A percentile compares a stretch with the other conserved stretches of the same genome.
These are phyloP conservation scores for Liasis olivaceus DNA, from an alignment of 2,797 vertebrate genomes.

Conservation along the genomic window DNA sequence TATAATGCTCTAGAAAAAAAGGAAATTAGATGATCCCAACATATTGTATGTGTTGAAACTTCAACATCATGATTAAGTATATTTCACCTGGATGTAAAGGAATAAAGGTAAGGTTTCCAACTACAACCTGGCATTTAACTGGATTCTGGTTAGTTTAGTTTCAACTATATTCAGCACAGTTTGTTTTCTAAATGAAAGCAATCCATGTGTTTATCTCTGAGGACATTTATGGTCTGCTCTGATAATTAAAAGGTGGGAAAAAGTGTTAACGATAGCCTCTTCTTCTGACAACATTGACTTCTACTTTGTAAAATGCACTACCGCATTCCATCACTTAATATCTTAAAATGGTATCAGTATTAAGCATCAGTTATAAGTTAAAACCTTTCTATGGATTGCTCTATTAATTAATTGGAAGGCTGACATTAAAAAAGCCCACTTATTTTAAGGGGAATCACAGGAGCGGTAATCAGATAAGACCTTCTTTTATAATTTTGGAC, in stretches of 20 bases:
- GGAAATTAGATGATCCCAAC: neutral
- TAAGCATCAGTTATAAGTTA: neutral
- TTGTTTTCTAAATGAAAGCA: neutral
- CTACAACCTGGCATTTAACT: neutral
- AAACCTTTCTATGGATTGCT: neutral
- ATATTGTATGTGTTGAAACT: neutral
- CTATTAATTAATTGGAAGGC: neutral
- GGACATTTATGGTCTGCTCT: neutral
- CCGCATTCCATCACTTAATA: neutral
- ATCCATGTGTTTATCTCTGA: neutral
- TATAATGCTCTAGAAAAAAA: neutral
- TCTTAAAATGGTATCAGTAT: neutral
- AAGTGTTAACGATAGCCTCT: neutral
- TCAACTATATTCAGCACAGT: neutral
- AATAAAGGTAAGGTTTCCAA: neutral
- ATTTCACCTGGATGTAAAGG: neutral
- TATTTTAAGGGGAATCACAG: neutral
- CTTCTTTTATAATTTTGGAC: neutral
- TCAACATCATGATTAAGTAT: neutral
- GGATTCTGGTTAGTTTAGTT: neutral
- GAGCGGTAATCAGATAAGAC: neutral
- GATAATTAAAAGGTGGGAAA: neutral
- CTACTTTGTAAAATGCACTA: neutral
- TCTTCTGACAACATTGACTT: neutral
- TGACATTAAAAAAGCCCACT: neutral